These are phyloP conservation scores for Syngnathoides biaculeatus DNA, from an alignment of 2,113 vertebrate genomes.

Conservation along the genomic window DNA sequence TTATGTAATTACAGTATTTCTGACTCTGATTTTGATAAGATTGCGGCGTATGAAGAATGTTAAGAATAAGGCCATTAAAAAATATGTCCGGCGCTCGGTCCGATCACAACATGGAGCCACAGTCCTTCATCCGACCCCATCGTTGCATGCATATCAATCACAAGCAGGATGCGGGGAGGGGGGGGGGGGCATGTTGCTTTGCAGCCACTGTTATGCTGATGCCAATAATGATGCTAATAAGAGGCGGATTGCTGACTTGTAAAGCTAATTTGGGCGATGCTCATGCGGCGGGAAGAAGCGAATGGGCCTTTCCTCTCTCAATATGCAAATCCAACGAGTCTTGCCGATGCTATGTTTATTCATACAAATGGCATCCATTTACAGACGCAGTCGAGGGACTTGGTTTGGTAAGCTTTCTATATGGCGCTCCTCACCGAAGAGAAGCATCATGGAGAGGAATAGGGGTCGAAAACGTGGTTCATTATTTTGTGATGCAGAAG, in stretches of 20 bases:
- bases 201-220: slow-evolving; percentile 56
- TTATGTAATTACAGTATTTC: slow-evolving; percentile 18
- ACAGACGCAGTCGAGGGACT: slow-evolving; percentile 51
- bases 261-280: slow-evolving; percentile 44
- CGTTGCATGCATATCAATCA: not conserved
- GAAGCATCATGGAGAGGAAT: not conserved
- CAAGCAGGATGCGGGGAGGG: slow-evolving; percentile 24
- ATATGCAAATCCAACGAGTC: slow-evolving; percentile 50
- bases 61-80: not conserved
- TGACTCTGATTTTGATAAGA: slow-evolving; percentile 41
- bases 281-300: slow-evolving; percentile 31
- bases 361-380: slow-evolving; percentile 66
- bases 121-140: not conserved
- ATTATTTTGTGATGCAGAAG: not conserved
- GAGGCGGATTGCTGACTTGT: slow-evolving; percentile 44
- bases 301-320: slow-evolving; percentile 27
- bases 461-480: not conserved
- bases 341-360: slow-evolving; percentile 60
- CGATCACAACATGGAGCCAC: not conserved
- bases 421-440: not conserved
- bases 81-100: not conserved
- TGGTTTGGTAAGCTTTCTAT: not conserved
- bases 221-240: slow-evolving; percentile 60
- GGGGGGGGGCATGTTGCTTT: slow-evolving; percentile 8
- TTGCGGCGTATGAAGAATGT: not conserved